Conservation (phyloP, 2,113 vertebrate species). For the Nannobrachium achirus region DNA sequence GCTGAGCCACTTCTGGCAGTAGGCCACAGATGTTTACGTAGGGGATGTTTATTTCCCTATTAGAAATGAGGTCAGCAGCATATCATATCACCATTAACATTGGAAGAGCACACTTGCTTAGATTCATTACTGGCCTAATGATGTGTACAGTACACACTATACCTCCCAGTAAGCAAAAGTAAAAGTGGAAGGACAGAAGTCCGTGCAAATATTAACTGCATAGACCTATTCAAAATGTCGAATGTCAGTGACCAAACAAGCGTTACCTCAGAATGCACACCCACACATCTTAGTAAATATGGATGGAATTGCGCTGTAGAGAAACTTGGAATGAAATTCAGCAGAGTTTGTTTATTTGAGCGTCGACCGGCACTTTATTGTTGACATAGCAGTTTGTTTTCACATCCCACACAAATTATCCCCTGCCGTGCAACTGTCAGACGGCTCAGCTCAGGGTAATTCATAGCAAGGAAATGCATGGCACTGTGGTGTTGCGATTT, state of each 20-base stretch:
- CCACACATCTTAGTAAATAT: slow-evolving; percentile 32
- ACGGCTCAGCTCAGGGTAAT: too few relatives aligned
- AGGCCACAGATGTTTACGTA: slow-evolving; percentile 13
- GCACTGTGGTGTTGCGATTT: background rate
- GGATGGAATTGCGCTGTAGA: slow-evolving; percentile 14
- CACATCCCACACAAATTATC: slow-evolving; percentile 24
- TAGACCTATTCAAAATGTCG: slow-evolving; percentile 42
- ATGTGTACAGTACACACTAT: too few relatives aligned
- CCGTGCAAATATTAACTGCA: background rate
- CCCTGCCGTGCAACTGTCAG: background rate
- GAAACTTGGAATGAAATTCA: background rate
- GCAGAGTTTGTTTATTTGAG: slow-evolving; percentile 35
- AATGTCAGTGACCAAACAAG: background rate
- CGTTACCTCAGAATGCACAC: slow-evolving; percentile 7
- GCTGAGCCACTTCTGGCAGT: slow-evolving; percentile 58
- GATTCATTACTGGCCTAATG: too few relatives aligned
- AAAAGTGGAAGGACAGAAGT: background rate
- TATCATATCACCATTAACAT: slow-evolving; percentile 24
- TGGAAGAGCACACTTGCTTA: background rate
- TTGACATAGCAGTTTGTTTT: slow-evolving; percentile 45
- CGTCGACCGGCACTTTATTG: slow-evolving; percentile 43
- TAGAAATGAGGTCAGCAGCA: slow-evolving; percentile 61
- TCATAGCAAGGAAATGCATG: slow-evolving; percentile 14
- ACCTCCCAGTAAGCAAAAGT: too few relatives aligned
- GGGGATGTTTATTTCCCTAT: slow-evolving; percentile 38